These are phyloP conservation scores for Myotis pilosus DNA, from an alignment of 2,797 vertebrate genomes.

Conservation along the genomic window DNA sequence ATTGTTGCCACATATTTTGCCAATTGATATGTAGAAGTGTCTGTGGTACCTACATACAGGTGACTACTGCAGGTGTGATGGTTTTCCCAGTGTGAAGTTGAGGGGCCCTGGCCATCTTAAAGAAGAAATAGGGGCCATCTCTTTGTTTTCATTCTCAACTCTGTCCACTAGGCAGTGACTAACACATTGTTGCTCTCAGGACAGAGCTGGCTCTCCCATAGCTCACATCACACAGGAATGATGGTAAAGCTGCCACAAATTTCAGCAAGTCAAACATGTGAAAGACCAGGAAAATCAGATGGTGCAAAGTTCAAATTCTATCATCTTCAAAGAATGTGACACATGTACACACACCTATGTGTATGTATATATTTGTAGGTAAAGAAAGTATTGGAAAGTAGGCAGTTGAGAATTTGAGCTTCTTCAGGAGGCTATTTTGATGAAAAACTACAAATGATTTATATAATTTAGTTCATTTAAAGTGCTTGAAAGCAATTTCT, in stretches of 20 bases:
- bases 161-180: neutral
- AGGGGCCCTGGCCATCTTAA: neutral
- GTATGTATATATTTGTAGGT: neutral
- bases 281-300: neutral
- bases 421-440: neutral
- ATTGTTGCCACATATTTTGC: neutral
- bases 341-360: neutral
- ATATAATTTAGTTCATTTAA: neutral
- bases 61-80: fast-evolving
- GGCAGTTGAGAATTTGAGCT: neutral
- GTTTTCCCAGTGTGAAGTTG: neutral
- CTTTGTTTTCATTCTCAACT: neutral
- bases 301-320: neutral
- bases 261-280: neutral
- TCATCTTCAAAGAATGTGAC: neutral
- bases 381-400: neutral
- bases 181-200: neutral
- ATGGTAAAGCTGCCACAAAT: neutral
- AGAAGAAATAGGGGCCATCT: neutral
- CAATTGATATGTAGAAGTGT: neutral
- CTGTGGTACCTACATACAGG: neutral
- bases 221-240: neutral
- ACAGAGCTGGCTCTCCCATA: neutral
- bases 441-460: neutral
- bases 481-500: constrained; percentile 22